Evolutionary conservation across 2,797 vertebrate genomes (phyloP).

Genomic region (Cygnus olor): DNA sequence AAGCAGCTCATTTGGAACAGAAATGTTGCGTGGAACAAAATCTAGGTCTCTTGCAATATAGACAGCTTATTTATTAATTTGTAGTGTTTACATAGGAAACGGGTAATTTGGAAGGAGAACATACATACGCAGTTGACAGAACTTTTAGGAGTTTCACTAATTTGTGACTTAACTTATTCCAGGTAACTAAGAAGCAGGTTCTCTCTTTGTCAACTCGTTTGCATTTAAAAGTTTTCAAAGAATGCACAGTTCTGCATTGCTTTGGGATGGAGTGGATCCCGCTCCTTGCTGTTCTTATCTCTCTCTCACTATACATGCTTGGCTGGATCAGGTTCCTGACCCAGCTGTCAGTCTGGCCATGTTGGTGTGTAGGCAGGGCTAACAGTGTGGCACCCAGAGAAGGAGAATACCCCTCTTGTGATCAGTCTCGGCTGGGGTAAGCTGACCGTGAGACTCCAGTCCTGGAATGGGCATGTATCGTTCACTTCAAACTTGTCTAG

Average conservation of each 20-base stretch:
- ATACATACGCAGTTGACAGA: background rate
- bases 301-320: fast-evolving
- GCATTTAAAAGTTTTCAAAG: background rate
- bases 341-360: background rate
- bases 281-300: fast-evolving
- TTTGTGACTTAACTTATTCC: background rate
- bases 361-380: background rate
- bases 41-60: background rate
- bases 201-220: background rate
- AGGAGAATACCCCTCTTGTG: background rate
- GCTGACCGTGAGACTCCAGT: background rate
- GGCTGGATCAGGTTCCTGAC: background rate
- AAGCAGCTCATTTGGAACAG: background rate
- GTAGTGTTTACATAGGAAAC: background rate
- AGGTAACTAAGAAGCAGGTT: background rate
- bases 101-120: background rate
- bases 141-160: background rate
- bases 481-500: background rate
- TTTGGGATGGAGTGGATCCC: background rate
- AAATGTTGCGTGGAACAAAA: background rate
- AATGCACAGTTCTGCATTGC: background rate
- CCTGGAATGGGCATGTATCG: background rate
- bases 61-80: background rate
- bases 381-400: background rate
- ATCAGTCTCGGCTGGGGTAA: background rate